Percentiles rank a stretch among this genome's conserved stretches.
These are phyloP conservation scores for Poecilia wingei DNA, from an alignment of 2,797 vertebrate species.

Conservation along the genomic window DNA sequence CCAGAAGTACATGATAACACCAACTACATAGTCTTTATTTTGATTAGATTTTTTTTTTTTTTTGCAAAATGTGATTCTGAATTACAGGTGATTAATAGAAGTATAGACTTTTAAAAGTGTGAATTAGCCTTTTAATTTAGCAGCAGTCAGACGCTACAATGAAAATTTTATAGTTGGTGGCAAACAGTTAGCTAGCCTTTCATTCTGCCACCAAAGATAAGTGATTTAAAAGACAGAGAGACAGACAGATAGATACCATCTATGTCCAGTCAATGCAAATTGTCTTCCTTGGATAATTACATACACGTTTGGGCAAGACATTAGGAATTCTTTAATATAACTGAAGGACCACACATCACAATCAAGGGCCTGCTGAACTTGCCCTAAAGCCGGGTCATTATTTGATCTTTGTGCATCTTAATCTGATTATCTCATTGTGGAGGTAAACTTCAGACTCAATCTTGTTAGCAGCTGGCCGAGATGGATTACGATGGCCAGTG, in stretches of 20 bases:
- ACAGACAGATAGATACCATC: not conserved
- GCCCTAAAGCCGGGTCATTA: conserved; percentile 99
- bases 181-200: not conserved
- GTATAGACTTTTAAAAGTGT: not conserved
- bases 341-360: conserved; percentile 99
- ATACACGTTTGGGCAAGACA: conserved; percentile 68
- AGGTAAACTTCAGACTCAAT: conserved; percentile 99
- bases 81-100: not conserved
- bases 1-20: not conserved
- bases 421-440: conserved; percentile 99
- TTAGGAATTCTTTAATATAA: conserved; percentile 96
- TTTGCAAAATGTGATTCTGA: not conserved
- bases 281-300: conserved; percentile 30
- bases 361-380: conserved; percentile 99
- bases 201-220: not conserved
- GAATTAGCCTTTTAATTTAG: not conserved
- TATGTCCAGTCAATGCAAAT: not conserved
- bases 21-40: not conserved
- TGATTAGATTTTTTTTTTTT: not conserved
- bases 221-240: not conserved
- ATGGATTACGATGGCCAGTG: conserved; percentile 98
- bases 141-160: not conserved
- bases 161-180: not conserved
- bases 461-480: conserved; percentile 99
- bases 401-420: conserved; percentile 99